Conservation (phyloP, 2,113 vertebrate genomes). For the Platichthys stellatus region DNA sequence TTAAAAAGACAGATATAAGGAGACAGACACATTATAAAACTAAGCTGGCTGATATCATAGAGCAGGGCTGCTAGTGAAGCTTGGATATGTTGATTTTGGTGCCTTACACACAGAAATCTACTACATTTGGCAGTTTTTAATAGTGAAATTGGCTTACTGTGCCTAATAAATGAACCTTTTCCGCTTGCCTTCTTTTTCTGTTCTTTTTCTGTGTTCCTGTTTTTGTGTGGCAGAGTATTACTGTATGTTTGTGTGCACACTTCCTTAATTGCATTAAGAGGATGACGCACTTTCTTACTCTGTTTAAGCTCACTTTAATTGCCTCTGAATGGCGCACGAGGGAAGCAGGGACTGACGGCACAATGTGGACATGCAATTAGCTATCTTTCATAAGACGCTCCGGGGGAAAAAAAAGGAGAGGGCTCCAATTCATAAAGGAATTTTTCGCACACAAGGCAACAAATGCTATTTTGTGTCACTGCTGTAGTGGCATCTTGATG, state of each 20-base stretch:
- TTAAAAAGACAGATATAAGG: not conserved
- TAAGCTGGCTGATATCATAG: not conserved
- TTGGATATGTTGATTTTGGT: not conserved
- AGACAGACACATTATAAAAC: not conserved
- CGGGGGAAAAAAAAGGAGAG: constrained; percentile 60
- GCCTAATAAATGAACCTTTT: constrained; percentile 60
- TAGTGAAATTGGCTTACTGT: constrained; percentile 20
- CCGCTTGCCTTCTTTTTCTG: constrained; percentile 22
- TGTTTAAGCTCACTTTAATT: constrained; percentile 87
- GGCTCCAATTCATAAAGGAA: constrained; percentile 75
- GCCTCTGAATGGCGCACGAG: constrained; percentile 82
- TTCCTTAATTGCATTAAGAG: constrained; percentile 85
- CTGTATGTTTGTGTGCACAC: constrained; percentile 77
- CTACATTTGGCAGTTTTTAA: not conserved
- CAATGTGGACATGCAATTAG: constrained; percentile 81
- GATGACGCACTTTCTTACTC: constrained; percentile 86
- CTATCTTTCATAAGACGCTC: constrained; percentile 78
- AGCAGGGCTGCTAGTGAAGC: not conserved
- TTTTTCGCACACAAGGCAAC: constrained; percentile 76
- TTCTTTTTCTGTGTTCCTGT: constrained; percentile 54
- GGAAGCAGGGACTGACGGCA: constrained; percentile 69
- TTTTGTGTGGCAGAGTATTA: constrained; percentile 67
- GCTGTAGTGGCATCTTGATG: constrained; percentile 74
- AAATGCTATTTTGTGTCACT: constrained; percentile 77
- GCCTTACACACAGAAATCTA: not conserved